A percentile compares a stretch with the other conserved stretches of the same genome.
These are phyloP conservation scores for Xiphophorus hellerii DNA, from an alignment of 2,113 vertebrate genomes.

Conservation along the genomic window DNA sequence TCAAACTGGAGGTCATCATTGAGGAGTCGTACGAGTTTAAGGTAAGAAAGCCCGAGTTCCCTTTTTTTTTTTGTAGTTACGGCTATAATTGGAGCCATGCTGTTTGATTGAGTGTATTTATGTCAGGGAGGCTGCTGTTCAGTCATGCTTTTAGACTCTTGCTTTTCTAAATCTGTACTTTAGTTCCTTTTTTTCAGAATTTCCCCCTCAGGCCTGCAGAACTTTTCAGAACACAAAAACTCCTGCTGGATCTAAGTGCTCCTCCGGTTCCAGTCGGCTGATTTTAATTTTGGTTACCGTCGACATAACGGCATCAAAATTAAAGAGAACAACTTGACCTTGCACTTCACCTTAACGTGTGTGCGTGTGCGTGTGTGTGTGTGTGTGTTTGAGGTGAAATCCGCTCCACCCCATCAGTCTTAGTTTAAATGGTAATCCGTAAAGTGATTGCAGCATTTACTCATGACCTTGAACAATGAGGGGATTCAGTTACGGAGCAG, in stretches of 20 bases:
- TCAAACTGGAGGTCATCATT: constrained; percentile 94
- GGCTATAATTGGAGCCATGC: neutral
- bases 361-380: too few species aligned
- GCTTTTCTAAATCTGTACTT: neutral
- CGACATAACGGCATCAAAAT: neutral
- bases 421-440: neutral
- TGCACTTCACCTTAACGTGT: neutral
- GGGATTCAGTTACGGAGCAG: neutral
- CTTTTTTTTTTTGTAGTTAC: neutral
- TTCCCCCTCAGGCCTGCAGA: too few species aligned
- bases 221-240: neutral
- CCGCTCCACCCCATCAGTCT: neutral
- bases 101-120: neutral
- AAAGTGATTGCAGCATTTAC: neutral
- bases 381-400: neutral
- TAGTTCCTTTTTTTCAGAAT: neutral
- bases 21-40: constrained; percentile 99
- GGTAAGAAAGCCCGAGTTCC: constrained; percentile 72
- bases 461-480: neutral
- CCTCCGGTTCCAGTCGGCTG: neutral
- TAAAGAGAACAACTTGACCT: neutral
- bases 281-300: neutral
- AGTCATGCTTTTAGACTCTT: neutral
- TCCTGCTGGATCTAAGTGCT: neutral
- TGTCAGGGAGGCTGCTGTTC: neutral